Conservation (phyloP, 2,797 vertebrate genomes). For the Anomalospiza imberbis region DNA sequence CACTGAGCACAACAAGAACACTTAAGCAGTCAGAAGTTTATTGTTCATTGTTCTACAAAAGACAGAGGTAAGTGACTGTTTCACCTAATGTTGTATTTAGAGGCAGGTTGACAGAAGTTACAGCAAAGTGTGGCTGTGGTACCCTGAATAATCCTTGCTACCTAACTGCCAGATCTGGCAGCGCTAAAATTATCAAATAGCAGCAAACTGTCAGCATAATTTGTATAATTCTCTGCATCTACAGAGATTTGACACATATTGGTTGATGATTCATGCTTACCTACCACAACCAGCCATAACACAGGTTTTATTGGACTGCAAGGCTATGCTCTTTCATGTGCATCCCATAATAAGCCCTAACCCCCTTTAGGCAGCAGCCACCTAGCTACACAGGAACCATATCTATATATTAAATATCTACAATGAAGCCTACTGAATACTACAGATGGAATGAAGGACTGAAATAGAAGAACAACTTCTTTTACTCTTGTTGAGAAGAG, state of each 20-base stretch:
- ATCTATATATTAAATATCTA: background rate
- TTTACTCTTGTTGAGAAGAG: background rate
- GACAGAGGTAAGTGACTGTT: background rate
- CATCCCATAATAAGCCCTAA: background rate
- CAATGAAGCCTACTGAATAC: background rate
- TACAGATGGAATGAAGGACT: background rate
- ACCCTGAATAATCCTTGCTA: background rate
- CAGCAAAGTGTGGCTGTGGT: background rate
- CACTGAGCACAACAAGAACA: background rate
- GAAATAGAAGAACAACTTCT: background rate
- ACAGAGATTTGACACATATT: background rate
- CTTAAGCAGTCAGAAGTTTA: background rate
- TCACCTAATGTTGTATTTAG: background rate
- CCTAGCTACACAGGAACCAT: background rate
- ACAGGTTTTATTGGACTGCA: background rate
- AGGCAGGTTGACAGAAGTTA: background rate
- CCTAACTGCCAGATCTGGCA: accelerated
- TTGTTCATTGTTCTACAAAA: background rate
- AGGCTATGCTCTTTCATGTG: background rate
- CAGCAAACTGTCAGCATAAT: background rate
- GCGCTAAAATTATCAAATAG: background rate
- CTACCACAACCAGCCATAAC: background rate
- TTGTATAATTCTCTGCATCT: background rate
- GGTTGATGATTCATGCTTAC: background rate
- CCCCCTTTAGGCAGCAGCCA: background rate